A percentile compares a stretch with the other conserved stretches of the same genome.
These are phyloP conservation scores for Diorhabda elongata DNA, from an alignment of 1,140 invertebrate species.

Conservation along the genomic window DNA sequence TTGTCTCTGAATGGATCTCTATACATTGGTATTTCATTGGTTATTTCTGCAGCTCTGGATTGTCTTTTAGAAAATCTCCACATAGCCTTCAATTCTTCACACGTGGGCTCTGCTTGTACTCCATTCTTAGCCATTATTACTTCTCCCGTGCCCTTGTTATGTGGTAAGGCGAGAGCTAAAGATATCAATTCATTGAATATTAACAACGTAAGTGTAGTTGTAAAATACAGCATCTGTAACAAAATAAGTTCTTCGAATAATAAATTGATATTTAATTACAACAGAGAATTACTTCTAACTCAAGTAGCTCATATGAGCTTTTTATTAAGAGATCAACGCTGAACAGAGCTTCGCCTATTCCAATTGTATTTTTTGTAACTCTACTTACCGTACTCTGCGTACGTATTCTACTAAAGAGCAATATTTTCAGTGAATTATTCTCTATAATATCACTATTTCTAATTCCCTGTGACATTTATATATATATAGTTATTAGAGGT, in stretches of 20 bases:
- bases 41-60: slow-evolving; percentile 77
- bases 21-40: slow-evolving; percentile 77
- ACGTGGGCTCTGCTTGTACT: slow-evolving; percentile 64
- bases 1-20: slow-evolving; percentile 76
- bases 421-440: no score
- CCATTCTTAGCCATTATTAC: slow-evolving; percentile 37
- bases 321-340: no score
- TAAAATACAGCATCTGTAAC: slow-evolving; percentile 13
- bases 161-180: slow-evolving; percentile 33
- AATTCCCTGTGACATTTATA: no score
- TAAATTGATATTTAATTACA: no score
- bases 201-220: slow-evolving; percentile 5
- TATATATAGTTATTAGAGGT: no score
- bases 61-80: slow-evolving; percentile 87
- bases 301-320: no score
- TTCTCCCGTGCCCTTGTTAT: slow-evolving; percentile 37
- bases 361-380: no score
- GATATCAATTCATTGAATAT: slow-evolving; percentile 22
- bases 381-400: no score
- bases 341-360: no score
- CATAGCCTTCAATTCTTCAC: slow-evolving; percentile 83
- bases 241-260: background rate
- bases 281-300: no score
- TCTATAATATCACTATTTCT: no score
- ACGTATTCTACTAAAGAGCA: no score